A percentile compares a stretch with the other conserved stretches of the same genome.
Evolutionary conservation across 2,797 vertebrate species (phyloP).

Genomic region (Phataginus tetradactyla): DNA sequence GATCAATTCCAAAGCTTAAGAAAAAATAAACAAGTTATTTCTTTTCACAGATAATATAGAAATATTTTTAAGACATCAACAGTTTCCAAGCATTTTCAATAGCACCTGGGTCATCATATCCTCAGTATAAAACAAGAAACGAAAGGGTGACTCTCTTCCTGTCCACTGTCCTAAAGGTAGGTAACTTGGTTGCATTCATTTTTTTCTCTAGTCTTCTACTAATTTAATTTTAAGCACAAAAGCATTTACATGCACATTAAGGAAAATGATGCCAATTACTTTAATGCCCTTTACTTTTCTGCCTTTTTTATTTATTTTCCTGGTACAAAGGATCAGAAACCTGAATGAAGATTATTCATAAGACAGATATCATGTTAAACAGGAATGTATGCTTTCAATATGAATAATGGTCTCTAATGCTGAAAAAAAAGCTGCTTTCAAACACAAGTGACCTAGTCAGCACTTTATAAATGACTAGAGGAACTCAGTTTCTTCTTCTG

Average conservation of each 20-base stretch:
- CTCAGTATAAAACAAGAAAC: background rate
- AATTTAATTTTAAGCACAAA: constrained; percentile 80
- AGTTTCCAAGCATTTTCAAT: background rate
- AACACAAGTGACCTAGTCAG: constrained; percentile 63
- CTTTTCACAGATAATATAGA: background rate
- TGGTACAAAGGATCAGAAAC: background rate
- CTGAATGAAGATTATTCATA: constrained; percentile 49
- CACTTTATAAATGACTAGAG: constrained; percentile 65
- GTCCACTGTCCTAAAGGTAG: background rate
- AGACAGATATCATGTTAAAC: constrained; percentile 40
- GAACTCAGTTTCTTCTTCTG: constrained; percentile 73
- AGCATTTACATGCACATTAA: background rate
- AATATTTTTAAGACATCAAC: constrained; percentile 69
- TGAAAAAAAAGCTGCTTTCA: constrained; percentile 24
- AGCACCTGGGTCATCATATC: constrained; percentile 1
- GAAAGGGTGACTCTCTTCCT: background rate
- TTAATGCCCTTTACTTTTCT: background rate
- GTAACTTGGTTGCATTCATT: constrained; percentile 73
- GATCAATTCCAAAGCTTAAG: constrained; percentile 27
- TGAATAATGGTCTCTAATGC: constrained; percentile 54
- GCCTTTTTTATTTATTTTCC: background rate
- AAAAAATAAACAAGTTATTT: background rate
- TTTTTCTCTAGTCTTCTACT: constrained; percentile 72
- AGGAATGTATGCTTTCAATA: constrained; percentile 41
- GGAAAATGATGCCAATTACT: background rate